phyloP scores from a whole-genome alignment of 2,797 vertebrate species.

The Mormyrus hasselquistii region DNA sequence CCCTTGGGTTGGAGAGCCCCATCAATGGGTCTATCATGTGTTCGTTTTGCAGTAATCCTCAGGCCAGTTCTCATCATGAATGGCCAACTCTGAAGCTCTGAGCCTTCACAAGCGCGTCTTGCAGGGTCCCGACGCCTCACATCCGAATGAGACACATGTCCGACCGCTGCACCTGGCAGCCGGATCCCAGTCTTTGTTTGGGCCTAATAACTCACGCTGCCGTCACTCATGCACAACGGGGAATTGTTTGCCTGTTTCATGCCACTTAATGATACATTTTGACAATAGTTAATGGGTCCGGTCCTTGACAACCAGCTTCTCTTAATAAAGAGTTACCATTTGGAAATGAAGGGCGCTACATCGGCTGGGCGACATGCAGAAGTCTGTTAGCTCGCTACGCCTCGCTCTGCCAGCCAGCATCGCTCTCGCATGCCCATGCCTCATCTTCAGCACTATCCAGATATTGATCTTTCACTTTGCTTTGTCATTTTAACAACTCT shows the following conservation, averaged over 20 bases:
- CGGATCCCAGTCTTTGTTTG: constrained; percentile 9
- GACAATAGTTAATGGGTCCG: constrained; percentile 23
- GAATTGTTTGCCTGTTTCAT: background rate
- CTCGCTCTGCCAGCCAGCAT: constrained; percentile 1
- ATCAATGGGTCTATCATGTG: background rate
- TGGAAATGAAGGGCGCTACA: constrained; percentile 27
- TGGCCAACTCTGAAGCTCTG: background rate
- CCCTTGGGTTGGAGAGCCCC: background rate
- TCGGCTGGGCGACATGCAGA: constrained; percentile 26
- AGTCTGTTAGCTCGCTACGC: constrained; percentile 29
- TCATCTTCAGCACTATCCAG: constrained; percentile 4
- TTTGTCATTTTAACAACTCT: constrained; percentile 1
- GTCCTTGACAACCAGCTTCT: constrained; percentile 23
- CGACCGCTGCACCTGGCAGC: background rate
- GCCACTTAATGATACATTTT: constrained; percentile 22
- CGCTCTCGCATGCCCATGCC: constrained; percentile 24
- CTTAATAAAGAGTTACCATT: constrained; percentile 34
- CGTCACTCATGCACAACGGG: constrained; percentile 18
- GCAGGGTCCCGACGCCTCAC: background rate
- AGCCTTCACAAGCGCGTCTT: background rate
- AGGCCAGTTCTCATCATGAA: background rate
- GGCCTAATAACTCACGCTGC: constrained; percentile 13
- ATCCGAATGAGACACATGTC: constrained; percentile 1
- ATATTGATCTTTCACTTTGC: constrained; percentile 13
- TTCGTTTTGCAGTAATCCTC: background rate